Conservation (phyloP, 2,888 invertebrate genomes). For the Erebia aethiops region DNA sequence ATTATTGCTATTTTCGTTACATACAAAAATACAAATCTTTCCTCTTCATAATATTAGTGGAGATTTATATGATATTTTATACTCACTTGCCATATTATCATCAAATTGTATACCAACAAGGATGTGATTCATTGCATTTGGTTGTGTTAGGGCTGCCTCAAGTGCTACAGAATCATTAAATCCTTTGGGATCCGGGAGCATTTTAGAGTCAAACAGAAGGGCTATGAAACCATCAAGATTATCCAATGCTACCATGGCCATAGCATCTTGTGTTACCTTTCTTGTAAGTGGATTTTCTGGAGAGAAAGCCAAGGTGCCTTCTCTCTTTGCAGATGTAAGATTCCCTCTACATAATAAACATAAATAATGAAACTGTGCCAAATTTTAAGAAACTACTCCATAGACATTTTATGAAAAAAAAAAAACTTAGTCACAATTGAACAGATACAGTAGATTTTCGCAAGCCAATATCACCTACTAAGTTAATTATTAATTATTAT, state of each 20-base stretch:
- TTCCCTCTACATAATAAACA: conserved; percentile 57
- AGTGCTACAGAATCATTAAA: conserved; percentile 65
- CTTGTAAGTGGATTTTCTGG: conserved; percentile 72
- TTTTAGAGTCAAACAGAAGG: conserved; percentile 62
- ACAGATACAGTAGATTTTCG: neutral
- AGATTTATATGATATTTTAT: conserved; percentile 10
- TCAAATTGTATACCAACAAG: conserved; percentile 76
- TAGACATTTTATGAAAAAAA: neutral
- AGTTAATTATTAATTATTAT: neutral
- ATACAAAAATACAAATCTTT: no score
- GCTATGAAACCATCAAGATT: conserved; percentile 67
- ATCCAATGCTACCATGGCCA: conserved; percentile 68
- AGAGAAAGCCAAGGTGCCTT: conserved; percentile 74
- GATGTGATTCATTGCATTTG: conserved; percentile 71
- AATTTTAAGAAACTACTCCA: neutral
- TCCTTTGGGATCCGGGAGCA: conserved; percentile 71
- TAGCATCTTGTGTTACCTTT: conserved; percentile 65
- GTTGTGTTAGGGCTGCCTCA: conserved; percentile 66
- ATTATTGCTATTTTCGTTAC: no score
- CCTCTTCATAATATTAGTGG: no score
- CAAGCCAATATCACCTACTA: neutral
- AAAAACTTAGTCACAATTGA: neutral
- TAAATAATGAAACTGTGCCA: neutral
- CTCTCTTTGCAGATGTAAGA: conserved; percentile 61
- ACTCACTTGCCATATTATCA: conserved; percentile 74